phyloP scores from a whole-genome alignment of 1,140 invertebrate species.

The Apis florea region DNA sequence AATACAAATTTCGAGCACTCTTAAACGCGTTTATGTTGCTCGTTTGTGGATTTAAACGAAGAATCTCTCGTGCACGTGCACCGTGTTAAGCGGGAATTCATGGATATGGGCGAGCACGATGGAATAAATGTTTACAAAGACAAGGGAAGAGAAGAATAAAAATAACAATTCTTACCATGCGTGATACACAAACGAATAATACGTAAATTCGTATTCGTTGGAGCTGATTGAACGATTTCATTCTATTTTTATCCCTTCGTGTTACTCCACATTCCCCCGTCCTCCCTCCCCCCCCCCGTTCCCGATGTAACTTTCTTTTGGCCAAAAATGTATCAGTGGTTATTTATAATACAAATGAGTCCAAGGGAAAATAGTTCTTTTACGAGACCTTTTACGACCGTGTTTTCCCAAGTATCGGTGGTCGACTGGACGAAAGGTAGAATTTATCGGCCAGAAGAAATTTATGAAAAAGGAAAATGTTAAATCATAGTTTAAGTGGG shows the following conservation, averaged over 20 bases:
- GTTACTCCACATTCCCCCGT: neutral
- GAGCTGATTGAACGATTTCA: constrained; percentile 6
- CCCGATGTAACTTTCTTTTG: neutral
- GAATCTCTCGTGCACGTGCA: neutral
- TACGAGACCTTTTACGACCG: constrained; percentile 13
- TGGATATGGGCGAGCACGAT: neutral
- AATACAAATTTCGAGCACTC: neutral
- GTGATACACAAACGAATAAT: neutral
- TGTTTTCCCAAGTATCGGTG: neutral
- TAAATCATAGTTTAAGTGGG: too few relatives aligned
- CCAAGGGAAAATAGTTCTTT: constrained; percentile 16
- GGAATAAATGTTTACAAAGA: constrained; percentile 5
- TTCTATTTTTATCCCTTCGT: neutral
- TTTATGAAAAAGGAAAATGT: neutral
- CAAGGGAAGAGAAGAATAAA: too few relatives aligned
- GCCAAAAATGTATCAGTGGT: neutral
- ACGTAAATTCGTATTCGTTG: neutral
- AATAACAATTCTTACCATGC: neutral
- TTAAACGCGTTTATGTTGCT: neutral
- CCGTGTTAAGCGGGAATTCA: neutral
- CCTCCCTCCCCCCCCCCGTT: neutral
- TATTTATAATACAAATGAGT: neutral
- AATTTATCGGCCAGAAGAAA: neutral
- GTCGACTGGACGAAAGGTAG: neutral
- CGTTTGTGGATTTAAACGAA: neutral